These are phyloP conservation scores for Rhingia rostrata DNA, from an alignment of 2,888 invertebrate genomes.

Conservation along the genomic window DNA sequence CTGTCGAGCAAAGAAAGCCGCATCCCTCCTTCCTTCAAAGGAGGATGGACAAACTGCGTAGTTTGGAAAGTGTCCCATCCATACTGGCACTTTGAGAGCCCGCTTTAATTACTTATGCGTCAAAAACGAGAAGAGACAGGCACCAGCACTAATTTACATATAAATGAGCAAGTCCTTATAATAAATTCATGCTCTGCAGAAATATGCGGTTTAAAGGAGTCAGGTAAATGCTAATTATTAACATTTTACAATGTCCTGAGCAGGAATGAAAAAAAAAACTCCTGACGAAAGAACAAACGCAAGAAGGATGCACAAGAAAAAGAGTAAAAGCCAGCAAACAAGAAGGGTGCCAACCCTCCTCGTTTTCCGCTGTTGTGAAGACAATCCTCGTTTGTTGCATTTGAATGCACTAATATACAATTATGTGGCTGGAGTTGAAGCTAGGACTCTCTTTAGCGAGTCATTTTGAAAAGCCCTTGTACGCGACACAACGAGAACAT, in stretches of 20 bases:
- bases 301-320: not conserved
- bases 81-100: conserved; percentile 11
- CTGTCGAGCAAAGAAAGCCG: conserved; percentile 10
- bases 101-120: conserved; percentile 56
- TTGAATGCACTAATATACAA: conserved; percentile 58
- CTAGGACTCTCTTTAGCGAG: conserved; percentile 26
- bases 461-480: conserved; percentile 55
- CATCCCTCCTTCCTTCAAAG: not conserved
- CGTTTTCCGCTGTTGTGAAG: conserved; percentile 20
- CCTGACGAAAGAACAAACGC: not conserved
- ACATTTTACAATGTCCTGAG: conserved; percentile 59
- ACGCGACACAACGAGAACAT: conserved; percentile 58
- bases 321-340: conserved; percentile 4
- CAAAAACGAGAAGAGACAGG: conserved; percentile 3
- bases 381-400: conserved; percentile 62
- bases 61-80: conserved; percentile 8
- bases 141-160: conserved; percentile 58
- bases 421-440: conserved; percentile 49
- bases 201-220: conserved; percentile 65
- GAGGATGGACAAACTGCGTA: not conserved
- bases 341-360: conserved; percentile 25
- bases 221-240: conserved; percentile 71
- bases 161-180: conserved; percentile 65
- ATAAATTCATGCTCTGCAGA: conserved; percentile 55
- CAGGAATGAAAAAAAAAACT: not conserved